Evolutionary conservation across 2,113 vertebrate genomes (phyloP).

Genomic region (Xenotilapia longispinis): DNA sequence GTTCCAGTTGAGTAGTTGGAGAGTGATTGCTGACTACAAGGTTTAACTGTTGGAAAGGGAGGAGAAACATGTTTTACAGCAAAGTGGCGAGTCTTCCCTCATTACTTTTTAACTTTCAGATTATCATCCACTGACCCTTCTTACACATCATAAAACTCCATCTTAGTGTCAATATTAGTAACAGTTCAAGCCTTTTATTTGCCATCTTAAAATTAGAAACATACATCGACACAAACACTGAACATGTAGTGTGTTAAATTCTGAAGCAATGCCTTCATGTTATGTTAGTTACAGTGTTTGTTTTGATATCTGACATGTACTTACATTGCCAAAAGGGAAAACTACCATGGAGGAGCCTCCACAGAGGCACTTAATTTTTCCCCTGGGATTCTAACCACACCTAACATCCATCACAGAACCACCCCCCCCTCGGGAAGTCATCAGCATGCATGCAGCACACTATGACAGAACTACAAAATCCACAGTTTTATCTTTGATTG

Average conservation of each 20-base stretch:
- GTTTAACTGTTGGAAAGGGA: background rate
- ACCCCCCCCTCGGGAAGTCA: conserved; percentile 21
- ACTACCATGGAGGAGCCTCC: conserved; percentile 18
- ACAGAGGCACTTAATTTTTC: conserved; percentile 13
- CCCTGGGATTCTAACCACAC: conserved; percentile 21
- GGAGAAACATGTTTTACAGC: background rate
- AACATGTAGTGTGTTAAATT: background rate
- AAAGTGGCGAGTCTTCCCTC: background rate
- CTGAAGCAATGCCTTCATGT: background rate
- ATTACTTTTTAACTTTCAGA: background rate
- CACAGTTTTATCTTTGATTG: background rate
- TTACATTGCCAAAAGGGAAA: conserved; percentile 27
- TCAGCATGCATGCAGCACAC: conserved; percentile 1
- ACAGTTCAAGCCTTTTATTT: background rate
- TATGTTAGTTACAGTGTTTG: conserved; percentile 18
- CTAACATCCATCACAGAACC: conserved; percentile 13
- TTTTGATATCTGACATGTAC: conserved; percentile 12
- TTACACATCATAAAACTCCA: background rate
- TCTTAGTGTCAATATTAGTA: too few relatives aligned
- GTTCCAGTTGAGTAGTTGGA: background rate
- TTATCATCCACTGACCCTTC: background rate
- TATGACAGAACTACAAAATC: background rate
- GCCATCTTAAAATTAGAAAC: fast-evolving
- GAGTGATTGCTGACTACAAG: conserved; percentile 8
- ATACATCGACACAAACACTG: background rate